Evolutionary conservation across 2,888 invertebrate species (phyloP), one percentile per base, ranked within the genome.

Genomic region (Hanleya hanleyi): DNA sequence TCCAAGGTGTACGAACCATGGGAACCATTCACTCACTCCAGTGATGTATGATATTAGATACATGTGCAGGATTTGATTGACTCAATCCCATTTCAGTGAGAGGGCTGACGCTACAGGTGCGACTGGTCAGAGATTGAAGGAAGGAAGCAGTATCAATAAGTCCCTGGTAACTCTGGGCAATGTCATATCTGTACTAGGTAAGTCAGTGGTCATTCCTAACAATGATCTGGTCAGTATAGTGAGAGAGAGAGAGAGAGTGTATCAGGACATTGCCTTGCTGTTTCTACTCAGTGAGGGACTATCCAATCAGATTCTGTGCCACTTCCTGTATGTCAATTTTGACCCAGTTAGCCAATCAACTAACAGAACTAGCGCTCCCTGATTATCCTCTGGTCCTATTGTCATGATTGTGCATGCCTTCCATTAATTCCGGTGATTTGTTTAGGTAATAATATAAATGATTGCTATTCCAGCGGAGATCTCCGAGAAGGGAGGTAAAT

Each of bases 161-260:
- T 95, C 95, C 70, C 91, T 95, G 73, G 95, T 95, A 36, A 95
- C 95, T 49, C 92, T 96, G 47, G 95, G 95, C 84, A 95, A 95
- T 91, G 95, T 95, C 77, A 95, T 95, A 84, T 94, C 95, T 33
- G 94, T 95, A 33, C 92, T 96, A 83, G 95, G 95, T 50, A 96
- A 96, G 90, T 49, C 6, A 18, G 22, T 68, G 49, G 49, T 29
- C 69, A 35, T n/a, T 0, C 0, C 65, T 41, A n/a, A n/a, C n/a
- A n/a, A n/a, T n/a, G n/a, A n/a, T n/a, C n/a, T n/a, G n/a, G n/a
- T n/a, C 47, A 41, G 12, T 12, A n/a, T 41, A n/a, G 47, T 41
- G 47, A 15, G 47, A 15, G 47, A 41, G 47, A 15, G 47, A 15
- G 12, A 41, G 12, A 41, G 47, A 41, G 47, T 41, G 12, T 15